These are phyloP conservation scores for Villa cingulata DNA, from an alignment of 2,888 invertebrate species.

Conservation along the genomic window DNA sequence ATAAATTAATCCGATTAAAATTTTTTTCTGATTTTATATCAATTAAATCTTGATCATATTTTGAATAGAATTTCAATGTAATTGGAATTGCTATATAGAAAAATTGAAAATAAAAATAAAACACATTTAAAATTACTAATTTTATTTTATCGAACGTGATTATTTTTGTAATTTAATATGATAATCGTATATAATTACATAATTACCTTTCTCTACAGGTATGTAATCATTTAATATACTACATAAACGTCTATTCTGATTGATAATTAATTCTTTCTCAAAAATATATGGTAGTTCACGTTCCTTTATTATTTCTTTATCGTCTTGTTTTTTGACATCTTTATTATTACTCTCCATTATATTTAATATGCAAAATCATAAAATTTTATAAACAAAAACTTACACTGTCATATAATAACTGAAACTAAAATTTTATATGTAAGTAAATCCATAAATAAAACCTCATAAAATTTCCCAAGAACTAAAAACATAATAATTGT, in stretches of 20 bases:
- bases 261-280: conserved; percentile 29
- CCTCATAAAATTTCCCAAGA: too few species aligned
- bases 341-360: too few species aligned
- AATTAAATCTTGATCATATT: conserved; percentile 14
- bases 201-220: conserved; percentile 22
- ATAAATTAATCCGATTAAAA: conserved; percentile 7
- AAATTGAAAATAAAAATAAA: background rate
- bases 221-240: conserved; percentile 23
- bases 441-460: too few species aligned
- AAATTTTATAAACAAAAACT: too few species aligned
- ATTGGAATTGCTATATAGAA: conserved; percentile 22
- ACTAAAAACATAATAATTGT: too few species aligned
- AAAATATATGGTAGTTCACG: conserved; percentile 24
- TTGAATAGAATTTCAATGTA: conserved; percentile 26
- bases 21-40: conserved; percentile 4
- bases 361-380: too few species aligned
- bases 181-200: background rate
- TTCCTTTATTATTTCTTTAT: conserved; percentile 7
- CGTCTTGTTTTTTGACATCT: background rate
- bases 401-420: too few species aligned
- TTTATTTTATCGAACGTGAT: too few species aligned
- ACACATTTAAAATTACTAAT: too few species aligned
- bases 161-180: too few species aligned
- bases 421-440: too few species aligned
- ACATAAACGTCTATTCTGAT: conserved; percentile 25